A percentile compares a stretch with the other conserved stretches of the same genome.
Conservation (phyloP, 2,888 invertebrate genomes). For the Crepidodera aurea region DNA sequence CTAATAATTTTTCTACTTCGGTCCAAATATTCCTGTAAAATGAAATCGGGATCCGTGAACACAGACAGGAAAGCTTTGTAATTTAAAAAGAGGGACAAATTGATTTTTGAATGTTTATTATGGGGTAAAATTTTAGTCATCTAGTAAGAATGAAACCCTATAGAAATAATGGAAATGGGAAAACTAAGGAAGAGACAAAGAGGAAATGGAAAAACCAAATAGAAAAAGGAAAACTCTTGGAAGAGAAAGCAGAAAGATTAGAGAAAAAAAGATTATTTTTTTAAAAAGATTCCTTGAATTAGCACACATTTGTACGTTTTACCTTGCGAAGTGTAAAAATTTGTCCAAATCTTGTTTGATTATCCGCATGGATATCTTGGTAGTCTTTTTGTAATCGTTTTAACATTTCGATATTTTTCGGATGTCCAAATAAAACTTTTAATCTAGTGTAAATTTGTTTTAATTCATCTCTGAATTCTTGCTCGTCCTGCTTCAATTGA, state of each 20-base stretch:
- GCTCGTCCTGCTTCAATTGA: slow-evolving; percentile 28
- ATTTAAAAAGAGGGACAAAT: too few species aligned
- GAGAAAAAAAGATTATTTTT: not conserved
- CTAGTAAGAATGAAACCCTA: too few species aligned
- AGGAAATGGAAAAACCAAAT: too few species aligned
- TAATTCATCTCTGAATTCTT: slow-evolving; percentile 27
- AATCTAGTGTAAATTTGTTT: slow-evolving; percentile 46
- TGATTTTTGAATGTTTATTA: too few species aligned
- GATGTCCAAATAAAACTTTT: slow-evolving; percentile 53
- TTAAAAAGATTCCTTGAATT: too few species aligned
- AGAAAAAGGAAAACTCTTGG: too few species aligned
- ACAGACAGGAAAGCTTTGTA: too few species aligned
- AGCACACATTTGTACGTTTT: too few species aligned
- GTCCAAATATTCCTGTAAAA: slow-evolving; percentile 15
- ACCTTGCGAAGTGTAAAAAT: slow-evolving; percentile 28
- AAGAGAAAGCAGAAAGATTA: not conserved
- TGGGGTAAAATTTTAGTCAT: too few species aligned
- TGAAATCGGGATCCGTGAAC: not conserved
- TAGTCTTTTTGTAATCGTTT: slow-evolving; percentile 44
- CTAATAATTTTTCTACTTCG: slow-evolving; percentile 18
- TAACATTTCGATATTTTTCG: slow-evolving; percentile 47
- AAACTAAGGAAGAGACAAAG: too few species aligned
- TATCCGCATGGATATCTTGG: slow-evolving; percentile 39
- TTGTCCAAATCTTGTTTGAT: slow-evolving; percentile 14
- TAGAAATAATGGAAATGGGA: too few species aligned